Percentiles rank a stretch among this genome's conserved stretches.
Conservation (phyloP, 2,888 invertebrate species). For the Sthenelais limicola region DNA sequence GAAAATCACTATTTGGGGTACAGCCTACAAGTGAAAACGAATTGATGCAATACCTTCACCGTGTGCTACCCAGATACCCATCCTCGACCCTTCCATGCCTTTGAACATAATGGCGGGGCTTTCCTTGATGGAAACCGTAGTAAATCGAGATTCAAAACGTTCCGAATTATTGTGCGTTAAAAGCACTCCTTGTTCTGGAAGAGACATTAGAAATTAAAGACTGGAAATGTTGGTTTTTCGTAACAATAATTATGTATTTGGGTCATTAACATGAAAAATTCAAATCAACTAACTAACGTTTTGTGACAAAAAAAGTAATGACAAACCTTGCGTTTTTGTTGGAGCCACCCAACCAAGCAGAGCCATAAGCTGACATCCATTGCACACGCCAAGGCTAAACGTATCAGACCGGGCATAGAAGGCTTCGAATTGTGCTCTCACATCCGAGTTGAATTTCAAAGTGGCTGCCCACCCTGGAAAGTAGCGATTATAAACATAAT, state of each 20-base stretch:
- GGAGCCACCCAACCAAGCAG: conserved; percentile 88
- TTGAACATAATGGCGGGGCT: conserved; percentile 87
- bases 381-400: conserved; percentile 98
- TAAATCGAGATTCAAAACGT: conserved; percentile 88
- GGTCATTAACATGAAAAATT: neutral
- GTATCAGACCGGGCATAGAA: conserved; percentile 83
- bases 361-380: conserved; percentile 97
- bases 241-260: neutral
- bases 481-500: too few relatives aligned
- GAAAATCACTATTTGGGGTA: too few relatives aligned
- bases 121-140: conserved; percentile 82
- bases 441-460: conserved; percentile 83
- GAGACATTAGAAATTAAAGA: too few relatives aligned
- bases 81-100: conserved; percentile 88
- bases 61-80: conserved; percentile 98
- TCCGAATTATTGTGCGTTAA: conserved; percentile 91
- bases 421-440: conserved; percentile 83
- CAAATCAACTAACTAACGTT: neutral
- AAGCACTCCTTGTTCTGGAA: conserved; percentile 60
- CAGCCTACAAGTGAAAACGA: neutral
- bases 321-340: neutral
- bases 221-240: neutral
- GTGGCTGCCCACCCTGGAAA: conserved; percentile 92
- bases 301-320: neutral
- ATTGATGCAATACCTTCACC: conserved; percentile 83